Base-by-base conservation (phyloP, 2,888 invertebrate genomes). In the Chirona hameri region DNA sequence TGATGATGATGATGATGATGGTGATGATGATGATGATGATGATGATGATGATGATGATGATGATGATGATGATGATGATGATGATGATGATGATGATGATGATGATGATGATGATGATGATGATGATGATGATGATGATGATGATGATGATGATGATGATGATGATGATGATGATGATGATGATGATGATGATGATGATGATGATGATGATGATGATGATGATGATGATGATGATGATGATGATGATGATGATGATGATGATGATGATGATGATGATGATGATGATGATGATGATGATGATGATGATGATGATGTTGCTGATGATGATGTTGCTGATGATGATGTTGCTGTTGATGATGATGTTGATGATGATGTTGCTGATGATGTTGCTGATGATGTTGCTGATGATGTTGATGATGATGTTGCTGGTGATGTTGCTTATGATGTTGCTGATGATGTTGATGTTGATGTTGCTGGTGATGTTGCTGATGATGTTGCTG, bases 11-110 rank as follows among this genome's bases (percentile, higher is more conserved):
- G 65, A 65, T 65, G 65, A n/a, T 21, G 65, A 65, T 65, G 65
- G 65, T 65, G 65, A 65, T 65, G 65, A 65, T 65, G 65, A n/a
- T 65, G 65, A 65, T 65, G 65, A 65, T 65, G 65, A n/a, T 65
- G 65, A 65, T 65, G 65, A 65, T 65, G 65, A 65, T 65, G 65
- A 65, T 65, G 65, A 65, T 65, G 65, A 65, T 65, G 65, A 65
- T 65, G 65, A 65, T 65, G 65, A 65, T 65, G 65, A 65, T 65
- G 65, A 65, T 65, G 65, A 65, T 65, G 65, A 65, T 65, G 65
- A 65, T 65, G 65, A 65, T 65, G 65, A 65, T 65, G 65, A 65
- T 65, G 65, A 65, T 65, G 65, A 65, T 65, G 65, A 65, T 65
- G 65, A 65, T 65, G 65, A 65, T 65, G 65, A 65, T 65, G 65